Conservation (phyloP, 2,113 vertebrate genomes). For the Diadophis punctatus region DNA sequence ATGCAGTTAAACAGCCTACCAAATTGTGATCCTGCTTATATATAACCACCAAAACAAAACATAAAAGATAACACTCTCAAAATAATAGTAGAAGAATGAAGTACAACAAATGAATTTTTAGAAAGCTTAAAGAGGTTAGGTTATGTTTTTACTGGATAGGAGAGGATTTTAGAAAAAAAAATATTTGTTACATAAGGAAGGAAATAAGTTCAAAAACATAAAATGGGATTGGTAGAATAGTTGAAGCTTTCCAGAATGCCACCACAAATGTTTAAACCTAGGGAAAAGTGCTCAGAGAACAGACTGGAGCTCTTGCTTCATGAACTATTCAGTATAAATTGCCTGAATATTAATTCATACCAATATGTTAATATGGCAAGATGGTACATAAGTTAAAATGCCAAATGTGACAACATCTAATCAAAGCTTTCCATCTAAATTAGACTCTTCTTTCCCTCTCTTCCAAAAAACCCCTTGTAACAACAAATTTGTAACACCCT, state of each 20-base stretch:
- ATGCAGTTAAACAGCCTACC: neutral
- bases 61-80: neutral
- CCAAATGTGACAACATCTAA: neutral
- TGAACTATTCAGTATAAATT: neutral
- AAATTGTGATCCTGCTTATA: neutral
- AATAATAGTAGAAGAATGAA: neutral
- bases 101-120: neutral
- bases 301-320: neutral
- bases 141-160: neutral
- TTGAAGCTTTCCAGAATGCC: neutral
- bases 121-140: neutral
- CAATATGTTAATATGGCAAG: neutral
- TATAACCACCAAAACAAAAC: neutral
- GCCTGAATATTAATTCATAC: neutral
- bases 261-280: neutral
- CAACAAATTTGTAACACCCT: constrained; percentile 5
- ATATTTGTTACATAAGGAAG: neutral
- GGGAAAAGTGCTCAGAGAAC: neutral
- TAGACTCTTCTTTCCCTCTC: neutral
- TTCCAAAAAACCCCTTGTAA: constrained; percentile 3
- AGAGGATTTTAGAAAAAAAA: neutral
- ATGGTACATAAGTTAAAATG: neutral
- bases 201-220: neutral
- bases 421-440: neutral
- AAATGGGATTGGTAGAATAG: neutral